Percentiles rank a stretch among this genome's conserved stretches.
Conservation (phyloP, 2,888 invertebrate species). For the Chironomus riparius region DNA sequence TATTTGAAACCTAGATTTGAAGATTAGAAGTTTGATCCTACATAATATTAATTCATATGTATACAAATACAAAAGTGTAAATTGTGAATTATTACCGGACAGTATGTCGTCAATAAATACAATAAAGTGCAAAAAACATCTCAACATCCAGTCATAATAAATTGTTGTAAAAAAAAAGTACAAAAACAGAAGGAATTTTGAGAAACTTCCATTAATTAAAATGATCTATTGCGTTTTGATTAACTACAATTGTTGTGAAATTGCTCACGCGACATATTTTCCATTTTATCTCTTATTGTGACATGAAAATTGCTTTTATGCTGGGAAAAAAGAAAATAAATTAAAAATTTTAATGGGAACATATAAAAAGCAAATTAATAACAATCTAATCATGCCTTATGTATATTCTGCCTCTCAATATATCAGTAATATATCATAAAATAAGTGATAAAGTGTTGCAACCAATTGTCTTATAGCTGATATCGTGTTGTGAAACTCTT, state of each 20-base stretch:
- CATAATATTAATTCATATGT: too few species aligned
- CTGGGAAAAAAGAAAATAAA: background rate
- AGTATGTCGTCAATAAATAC: too few species aligned
- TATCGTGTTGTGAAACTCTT: background rate
- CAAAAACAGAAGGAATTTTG: background rate
- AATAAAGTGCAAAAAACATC: too few species aligned
- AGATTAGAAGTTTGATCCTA: too few species aligned
- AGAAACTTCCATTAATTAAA: slow-evolving; percentile 8
- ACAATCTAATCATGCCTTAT: background rate
- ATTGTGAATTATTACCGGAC: too few species aligned
- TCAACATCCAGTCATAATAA: too few species aligned
- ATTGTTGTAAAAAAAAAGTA: too few species aligned
- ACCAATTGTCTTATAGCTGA: background rate
- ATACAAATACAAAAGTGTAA: too few species aligned
- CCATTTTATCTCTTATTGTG: background rate
- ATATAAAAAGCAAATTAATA: background rate
- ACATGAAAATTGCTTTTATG: background rate
- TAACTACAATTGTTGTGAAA: slow-evolving; percentile 1
- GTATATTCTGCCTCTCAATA: background rate
- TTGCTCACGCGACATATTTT: background rate
- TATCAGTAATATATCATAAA: background rate
- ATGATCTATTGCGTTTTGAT: slow-evolving; percentile 22
- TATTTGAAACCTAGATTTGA: too few species aligned
- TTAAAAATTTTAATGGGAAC: background rate
- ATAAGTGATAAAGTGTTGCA: background rate